Conservation (phyloP, 2,113 vertebrate species). For the Pelobates fuscus region DNA sequence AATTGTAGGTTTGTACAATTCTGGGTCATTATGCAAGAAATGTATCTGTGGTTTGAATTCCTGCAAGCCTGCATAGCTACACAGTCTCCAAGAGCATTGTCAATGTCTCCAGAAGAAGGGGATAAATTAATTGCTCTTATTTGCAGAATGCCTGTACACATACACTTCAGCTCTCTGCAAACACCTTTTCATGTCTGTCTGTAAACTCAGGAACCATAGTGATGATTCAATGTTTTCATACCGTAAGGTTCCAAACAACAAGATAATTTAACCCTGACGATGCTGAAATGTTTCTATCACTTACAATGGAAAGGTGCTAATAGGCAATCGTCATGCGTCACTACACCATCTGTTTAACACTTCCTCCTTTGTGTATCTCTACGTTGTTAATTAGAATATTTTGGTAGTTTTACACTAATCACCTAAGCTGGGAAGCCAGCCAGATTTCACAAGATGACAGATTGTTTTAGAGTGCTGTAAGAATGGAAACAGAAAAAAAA, state of each 20-base stretch:
- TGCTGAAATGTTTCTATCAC: neutral
- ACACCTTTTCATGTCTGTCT: too few species aligned
- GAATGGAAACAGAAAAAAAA: neutral
- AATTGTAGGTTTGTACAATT: too few species aligned
- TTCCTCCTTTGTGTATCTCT: conserved; percentile 50
- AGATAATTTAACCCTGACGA: conserved; percentile 11
- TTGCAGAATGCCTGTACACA: too few species aligned
- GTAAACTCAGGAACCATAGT: too few species aligned
- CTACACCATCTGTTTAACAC: conserved; percentile 47
- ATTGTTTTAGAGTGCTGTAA: conserved; percentile 54
- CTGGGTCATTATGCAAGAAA: too few species aligned
- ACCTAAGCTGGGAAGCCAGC: conserved; percentile 59
- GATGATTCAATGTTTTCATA: conserved; percentile 12
- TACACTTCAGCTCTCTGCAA: too few species aligned
- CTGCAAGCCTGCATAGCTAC: too few species aligned
- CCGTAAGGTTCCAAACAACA: neutral
- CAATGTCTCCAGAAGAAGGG: too few species aligned
- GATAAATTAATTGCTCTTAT: too few species aligned
- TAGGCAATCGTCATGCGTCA: conserved; percentile 44
- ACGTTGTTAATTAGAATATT: conserved; percentile 62
- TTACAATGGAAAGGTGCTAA: neutral
- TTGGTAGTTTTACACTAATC: conserved; percentile 63
- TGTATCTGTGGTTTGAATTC: too few species aligned
- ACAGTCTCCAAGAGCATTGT: too few species aligned
- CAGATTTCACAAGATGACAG: conserved; percentile 62